Conservation (phyloP, 1,140 invertebrate genomes). For the Pogonomyrmex californicus region DNA sequence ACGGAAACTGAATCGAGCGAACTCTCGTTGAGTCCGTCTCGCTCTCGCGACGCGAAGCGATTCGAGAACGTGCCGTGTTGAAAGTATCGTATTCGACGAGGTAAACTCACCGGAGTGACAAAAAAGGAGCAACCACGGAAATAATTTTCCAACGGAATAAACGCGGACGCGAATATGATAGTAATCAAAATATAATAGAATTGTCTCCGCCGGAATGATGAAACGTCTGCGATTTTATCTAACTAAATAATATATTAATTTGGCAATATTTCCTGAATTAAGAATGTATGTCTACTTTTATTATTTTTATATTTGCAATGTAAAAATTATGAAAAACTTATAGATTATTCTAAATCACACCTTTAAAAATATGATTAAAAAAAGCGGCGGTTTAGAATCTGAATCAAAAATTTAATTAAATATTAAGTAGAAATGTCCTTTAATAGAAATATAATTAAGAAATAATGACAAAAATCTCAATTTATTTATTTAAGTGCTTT, state of each 20-base stretch:
- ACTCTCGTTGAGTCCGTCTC: neutral
- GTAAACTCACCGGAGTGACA: neutral
- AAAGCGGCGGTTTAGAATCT: too few species aligned
- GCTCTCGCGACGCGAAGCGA: constrained; percentile 1
- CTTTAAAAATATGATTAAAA: too few species aligned
- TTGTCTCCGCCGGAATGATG: neutral
- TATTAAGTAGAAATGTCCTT: too few species aligned
- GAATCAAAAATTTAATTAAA: too few species aligned
- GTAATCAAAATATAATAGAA: neutral
- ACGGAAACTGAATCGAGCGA: constrained; percentile 43
- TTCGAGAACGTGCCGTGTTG: neutral
- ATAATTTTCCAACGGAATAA: neutral
- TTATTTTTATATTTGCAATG: too few species aligned
- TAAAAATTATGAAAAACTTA: too few species aligned
- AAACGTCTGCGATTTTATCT: neutral
- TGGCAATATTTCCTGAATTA: neutral
- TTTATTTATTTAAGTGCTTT: too few species aligned
- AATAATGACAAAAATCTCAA: too few species aligned
- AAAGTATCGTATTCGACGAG: neutral
- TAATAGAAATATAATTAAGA: too few species aligned
- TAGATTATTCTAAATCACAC: too few species aligned
- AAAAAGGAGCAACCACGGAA: neutral
- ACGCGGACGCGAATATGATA: neutral
- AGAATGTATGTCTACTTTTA: too few species aligned
- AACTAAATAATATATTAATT: neutral